A percentile compares a stretch with the other conserved stretches of the same genome.
These are phyloP conservation scores for Chlorodrepanis virens DNA, from an alignment of 2,113 vertebrate genomes.

Conservation along the genomic window DNA sequence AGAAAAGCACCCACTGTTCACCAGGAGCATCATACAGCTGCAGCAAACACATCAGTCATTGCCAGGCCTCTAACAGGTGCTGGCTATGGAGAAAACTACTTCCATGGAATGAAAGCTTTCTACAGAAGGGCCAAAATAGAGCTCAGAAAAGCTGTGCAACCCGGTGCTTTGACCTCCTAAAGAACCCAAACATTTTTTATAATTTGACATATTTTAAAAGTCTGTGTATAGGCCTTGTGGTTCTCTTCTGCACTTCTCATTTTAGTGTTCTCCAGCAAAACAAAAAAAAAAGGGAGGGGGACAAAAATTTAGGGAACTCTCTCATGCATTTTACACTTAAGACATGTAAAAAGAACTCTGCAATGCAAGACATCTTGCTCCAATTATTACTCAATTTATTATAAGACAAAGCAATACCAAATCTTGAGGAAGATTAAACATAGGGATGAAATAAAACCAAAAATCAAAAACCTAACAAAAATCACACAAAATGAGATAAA, in stretches of 20 bases:
- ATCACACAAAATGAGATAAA: background rate
- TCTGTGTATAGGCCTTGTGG: background rate
- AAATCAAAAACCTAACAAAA: background rate
- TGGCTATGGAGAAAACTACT: background rate
- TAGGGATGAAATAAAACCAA: background rate
- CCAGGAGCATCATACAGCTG: background rate
- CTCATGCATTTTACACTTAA: background rate
- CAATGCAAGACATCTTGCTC: background rate
- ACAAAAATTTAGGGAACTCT: background rate
- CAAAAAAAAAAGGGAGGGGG: fast-evolving
- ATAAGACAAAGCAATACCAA: background rate
- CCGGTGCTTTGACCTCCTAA: background rate
- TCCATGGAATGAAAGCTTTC: background rate
- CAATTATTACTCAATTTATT: background rate
- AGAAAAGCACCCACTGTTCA: background rate
- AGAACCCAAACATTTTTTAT: background rate
- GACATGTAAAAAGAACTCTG: background rate
- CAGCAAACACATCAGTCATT: background rate
- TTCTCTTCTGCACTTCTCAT: background rate
- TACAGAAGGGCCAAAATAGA: background rate
- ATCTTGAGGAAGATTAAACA: background rate
- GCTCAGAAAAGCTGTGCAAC: background rate
- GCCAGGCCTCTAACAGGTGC: background rate
- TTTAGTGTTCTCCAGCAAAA: background rate
- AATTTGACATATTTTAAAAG: background rate